These are phyloP conservation scores for Phylloscopus trochilus DNA, from an alignment of 2,113 vertebrate species.

Conservation along the genomic window DNA sequence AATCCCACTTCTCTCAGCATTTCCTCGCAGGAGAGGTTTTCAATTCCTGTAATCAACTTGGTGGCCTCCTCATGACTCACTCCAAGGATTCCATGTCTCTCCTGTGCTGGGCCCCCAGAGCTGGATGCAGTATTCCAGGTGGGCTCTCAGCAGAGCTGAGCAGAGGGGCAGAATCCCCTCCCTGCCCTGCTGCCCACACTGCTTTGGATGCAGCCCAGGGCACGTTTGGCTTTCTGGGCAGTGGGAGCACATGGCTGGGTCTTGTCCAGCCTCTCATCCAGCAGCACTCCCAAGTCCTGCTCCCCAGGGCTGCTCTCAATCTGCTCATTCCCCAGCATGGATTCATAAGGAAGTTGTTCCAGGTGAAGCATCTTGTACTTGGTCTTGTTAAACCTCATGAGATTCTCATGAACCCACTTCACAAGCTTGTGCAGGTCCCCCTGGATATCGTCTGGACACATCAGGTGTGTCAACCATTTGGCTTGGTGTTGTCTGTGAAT, in stretches of 20 bases:
- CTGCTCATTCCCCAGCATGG: not conserved
- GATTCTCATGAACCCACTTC: not conserved
- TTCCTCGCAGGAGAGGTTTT: not conserved
- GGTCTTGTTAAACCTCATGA: not conserved
- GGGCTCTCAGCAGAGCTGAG: not conserved
- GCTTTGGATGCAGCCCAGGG: not conserved
- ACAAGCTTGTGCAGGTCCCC: not conserved
- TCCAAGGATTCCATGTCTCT: not conserved
- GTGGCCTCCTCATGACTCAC: not conserved
- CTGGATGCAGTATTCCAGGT: not conserved
- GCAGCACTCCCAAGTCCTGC: not conserved
- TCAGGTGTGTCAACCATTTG: not conserved
- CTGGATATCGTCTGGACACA: not conserved
- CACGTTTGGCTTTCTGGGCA: not conserved
- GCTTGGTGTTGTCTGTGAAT: not conserved
- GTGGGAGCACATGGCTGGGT: accelerated
- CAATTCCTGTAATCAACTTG: not conserved
- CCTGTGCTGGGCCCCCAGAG: not conserved
- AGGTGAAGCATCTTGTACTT: not conserved
- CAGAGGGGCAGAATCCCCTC: not conserved
- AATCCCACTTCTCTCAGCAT: not conserved
- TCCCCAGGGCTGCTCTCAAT: not conserved
- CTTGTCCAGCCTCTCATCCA: not conserved
- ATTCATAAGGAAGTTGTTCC: not conserved
- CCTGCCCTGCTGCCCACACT: accelerated